These are phyloP conservation scores for Andricus curvator DNA, from an alignment of 2,888 invertebrate species.

Conservation along the genomic window DNA sequence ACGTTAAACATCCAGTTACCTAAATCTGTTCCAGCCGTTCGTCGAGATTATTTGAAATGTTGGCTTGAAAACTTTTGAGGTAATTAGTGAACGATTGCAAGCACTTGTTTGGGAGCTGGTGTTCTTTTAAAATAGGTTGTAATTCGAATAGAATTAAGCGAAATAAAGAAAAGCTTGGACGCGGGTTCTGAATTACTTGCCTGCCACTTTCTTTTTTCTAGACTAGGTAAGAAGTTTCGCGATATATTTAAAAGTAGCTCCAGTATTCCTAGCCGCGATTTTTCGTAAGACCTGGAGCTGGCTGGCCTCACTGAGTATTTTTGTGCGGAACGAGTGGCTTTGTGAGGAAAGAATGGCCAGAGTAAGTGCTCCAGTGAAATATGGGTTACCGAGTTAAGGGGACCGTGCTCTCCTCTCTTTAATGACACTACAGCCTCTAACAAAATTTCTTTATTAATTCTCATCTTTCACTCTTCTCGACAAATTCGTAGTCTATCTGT, in stretches of 20 bases:
- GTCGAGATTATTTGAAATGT: conserved; percentile 29
- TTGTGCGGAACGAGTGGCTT: conserved; percentile 72
- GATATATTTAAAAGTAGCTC: conserved; percentile 61
- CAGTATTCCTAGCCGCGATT: conserved; percentile 53
- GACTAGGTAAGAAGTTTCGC: conserved; percentile 57
- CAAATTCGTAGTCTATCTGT: background rate
- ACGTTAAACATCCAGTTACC: conserved; percentile 23
- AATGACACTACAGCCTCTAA: conserved; percentile 67
- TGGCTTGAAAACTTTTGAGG: conserved; percentile 19
- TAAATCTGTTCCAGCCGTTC: conserved; percentile 8
- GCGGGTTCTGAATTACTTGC: conserved; percentile 46
- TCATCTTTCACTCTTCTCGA: conserved; percentile 10
- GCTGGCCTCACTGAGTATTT: conserved; percentile 67
- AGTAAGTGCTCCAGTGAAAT: conserved; percentile 75
- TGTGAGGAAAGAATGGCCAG: conserved; percentile 73
- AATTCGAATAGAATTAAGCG: conserved; percentile 42
- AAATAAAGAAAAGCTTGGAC: conserved; percentile 58
- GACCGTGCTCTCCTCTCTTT: conserved; percentile 64
- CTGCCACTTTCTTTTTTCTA: conserved; percentile 49
- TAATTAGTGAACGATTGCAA: conserved; percentile 34
- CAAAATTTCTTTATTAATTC: conserved; percentile 42
- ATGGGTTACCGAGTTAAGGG: conserved; percentile 76
- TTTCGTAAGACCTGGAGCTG: conserved; percentile 58
- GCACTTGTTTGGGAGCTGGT: conserved; percentile 10
- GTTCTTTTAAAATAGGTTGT: conserved; percentile 23